Evolutionary conservation across 2,888 invertebrate genomes (phyloP).

Genomic region (Aproaerema taeniolella): DNA sequence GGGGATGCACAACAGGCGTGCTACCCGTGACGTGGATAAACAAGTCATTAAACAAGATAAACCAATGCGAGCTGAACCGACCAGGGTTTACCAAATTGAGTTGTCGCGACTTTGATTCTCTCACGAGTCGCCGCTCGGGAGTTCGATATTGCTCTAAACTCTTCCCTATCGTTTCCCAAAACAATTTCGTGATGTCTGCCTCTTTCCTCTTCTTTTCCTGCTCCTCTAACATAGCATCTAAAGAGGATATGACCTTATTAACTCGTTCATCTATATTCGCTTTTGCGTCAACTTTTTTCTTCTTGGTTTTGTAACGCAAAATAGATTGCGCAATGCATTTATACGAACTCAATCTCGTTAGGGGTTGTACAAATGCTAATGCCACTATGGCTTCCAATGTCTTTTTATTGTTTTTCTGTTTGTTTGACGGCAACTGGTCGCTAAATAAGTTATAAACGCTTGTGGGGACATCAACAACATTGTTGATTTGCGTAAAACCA

Average conservation of each 20-base stretch:
- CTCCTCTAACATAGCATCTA: slow-evolving; percentile 80
- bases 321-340: slow-evolving; percentile 79
- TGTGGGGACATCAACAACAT: slow-evolving; percentile 78
- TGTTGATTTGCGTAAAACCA: slow-evolving; percentile 82
- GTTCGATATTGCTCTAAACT: slow-evolving; percentile 78
- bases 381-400: slow-evolving; percentile 78
- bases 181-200: slow-evolving; percentile 82
- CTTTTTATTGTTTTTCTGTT: slow-evolving; percentile 72
- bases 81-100: slow-evolving; percentile 83
- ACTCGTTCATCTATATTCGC: slow-evolving; percentile 71
- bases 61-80: slow-evolving; percentile 87
- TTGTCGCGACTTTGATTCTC: slow-evolving; percentile 85
- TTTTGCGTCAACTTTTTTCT: slow-evolving; percentile 55
- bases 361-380: slow-evolving; percentile 79
- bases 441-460: slow-evolving; percentile 75
- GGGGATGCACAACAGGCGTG: slow-evolving; percentile 80
- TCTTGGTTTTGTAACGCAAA: slow-evolving; percentile 63
- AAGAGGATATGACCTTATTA: slow-evolving; percentile 76
- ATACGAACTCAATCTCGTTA: slow-evolving; percentile 79
- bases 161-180: slow-evolving; percentile 85
- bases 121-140: slow-evolving; percentile 83
- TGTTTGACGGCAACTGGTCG: slow-evolving; percentile 73
- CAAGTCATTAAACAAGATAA: slow-evolving; percentile 88
- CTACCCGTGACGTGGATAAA: slow-evolving; percentile 86
- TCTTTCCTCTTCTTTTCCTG: slow-evolving; percentile 79